A percentile compares a stretch with the other conserved stretches of the same genome.
Evolutionary conservation across 2,797 vertebrate genomes (phyloP).

Genomic region (Ceyx erithaca): DNA sequence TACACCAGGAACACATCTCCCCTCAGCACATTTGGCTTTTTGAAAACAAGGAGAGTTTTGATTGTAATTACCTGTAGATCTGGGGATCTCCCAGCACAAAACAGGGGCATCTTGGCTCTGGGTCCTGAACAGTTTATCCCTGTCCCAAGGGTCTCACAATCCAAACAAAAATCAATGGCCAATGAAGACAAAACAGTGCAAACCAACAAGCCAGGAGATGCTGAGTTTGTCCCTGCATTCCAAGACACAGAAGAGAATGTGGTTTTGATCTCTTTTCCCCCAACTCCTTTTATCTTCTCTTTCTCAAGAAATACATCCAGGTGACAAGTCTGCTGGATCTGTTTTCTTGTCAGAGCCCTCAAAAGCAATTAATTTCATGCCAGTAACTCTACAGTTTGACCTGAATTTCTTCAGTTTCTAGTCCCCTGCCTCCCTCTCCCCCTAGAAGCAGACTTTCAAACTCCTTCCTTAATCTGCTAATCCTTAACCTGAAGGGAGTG

Average conservation of each 20-base stretch:
- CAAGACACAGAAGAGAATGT: not conserved
- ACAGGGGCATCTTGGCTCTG: not conserved
- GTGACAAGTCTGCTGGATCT: not conserved
- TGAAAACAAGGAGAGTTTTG: not conserved
- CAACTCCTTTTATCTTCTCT: not conserved
- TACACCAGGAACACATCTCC: not conserved
- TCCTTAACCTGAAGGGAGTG: not conserved
- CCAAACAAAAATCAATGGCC: not conserved
- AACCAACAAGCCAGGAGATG: not conserved
- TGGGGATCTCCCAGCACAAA: not conserved
- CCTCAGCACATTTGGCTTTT: not conserved
- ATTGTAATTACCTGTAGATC: not conserved
- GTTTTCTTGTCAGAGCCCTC: not conserved
- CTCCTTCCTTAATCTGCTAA: not conserved
- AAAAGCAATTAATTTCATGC: slow-evolving; percentile 10
- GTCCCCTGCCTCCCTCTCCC: not conserved
- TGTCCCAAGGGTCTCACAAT: not conserved
- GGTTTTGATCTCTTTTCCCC: not conserved
- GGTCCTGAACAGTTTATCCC: not conserved
- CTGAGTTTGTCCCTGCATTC: not conserved
- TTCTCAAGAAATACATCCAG: not conserved
- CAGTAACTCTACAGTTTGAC: not conserved
- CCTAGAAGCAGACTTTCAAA: not conserved
- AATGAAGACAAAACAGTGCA: not conserved
- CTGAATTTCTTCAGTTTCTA: not conserved